Evolutionary conservation across 1,140 invertebrate genomes (phyloP).

Genomic region (Hormaphis cornu): DNA sequence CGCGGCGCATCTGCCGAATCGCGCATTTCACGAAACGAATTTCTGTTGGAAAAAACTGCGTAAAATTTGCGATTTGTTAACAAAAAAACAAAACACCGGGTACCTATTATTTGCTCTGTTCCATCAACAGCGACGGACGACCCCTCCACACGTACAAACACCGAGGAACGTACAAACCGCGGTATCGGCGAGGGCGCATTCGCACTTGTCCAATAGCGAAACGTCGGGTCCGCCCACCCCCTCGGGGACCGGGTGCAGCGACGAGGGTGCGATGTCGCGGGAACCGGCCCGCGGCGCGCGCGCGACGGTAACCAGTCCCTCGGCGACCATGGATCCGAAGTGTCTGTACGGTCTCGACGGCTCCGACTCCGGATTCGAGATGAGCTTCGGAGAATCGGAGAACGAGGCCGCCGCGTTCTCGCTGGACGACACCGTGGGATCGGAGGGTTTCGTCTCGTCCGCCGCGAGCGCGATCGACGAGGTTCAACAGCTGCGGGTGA

Average conservation of each 20-base stretch:
- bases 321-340: constrained; percentile 28
- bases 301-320: constrained; percentile 12
- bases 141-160: too few species aligned
- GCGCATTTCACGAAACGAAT: constrained; percentile 12
- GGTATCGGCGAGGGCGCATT: background rate
- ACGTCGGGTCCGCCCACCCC: constrained; percentile 9
- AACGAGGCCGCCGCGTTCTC: constrained; percentile 15
- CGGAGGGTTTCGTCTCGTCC: constrained; percentile 21
- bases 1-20: background rate
- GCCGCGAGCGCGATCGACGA: background rate
- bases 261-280: too few species aligned
- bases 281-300: background rate
- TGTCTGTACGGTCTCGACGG: constrained; percentile 20
- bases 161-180: too few species aligned
- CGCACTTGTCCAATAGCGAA: constrained; percentile 27
- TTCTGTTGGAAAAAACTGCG: background rate
- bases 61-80: background rate
- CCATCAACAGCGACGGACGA: too few species aligned
- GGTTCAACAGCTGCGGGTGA: background rate
- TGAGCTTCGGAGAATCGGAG: constrained; percentile 25
- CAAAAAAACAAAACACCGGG: background rate
- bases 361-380: constrained; percentile 34
- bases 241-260: background rate
- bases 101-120: too few species aligned
- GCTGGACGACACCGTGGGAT: constrained; percentile 33